Base-by-base conservation (phyloP, 2,797 vertebrate genomes). In the Sebastes oblongus region DNA sequence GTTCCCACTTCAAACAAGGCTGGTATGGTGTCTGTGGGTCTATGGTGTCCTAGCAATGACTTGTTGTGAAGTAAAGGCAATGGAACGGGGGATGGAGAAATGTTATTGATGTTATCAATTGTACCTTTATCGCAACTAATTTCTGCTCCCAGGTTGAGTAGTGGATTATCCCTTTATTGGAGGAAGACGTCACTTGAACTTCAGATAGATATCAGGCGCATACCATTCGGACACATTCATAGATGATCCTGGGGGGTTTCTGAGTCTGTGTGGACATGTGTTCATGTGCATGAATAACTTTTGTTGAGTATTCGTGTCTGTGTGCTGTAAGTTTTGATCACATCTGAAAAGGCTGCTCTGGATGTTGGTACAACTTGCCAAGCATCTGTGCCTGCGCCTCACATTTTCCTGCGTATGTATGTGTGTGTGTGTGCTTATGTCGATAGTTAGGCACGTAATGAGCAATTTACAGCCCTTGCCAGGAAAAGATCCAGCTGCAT, bases 381-480 rank as follows among this genome's bases (percentile, higher is more conserved):
- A 77, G 62, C 59, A 80, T 83, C 72, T 86, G 74, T 66, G 75
- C 60, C 56, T 59, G 73, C 4, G 4, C 54, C 25, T 83, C 73
- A 69, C n/a, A 36, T 78, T 77, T 82, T 55, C 66, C 66, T 59
- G 70, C 22, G 14, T 29, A 2, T 55, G 77, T 71, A 50, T 50
- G 50, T 39, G 22, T 39, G 20, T 67, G 70, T 65, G 62, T 69
- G 67, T 11, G 65, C 16, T 77, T 22, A 46, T 72, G 79, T 78
- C 3, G 65, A 88, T 65, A 68, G 70, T 87, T 82, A 72, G 68
- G 72, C 86, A 78, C 79, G 82, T 81, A 88, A 86, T 86, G 76
- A 92, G 72, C 79, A 87, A 90, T 90, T 83, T 83, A 32, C 32
- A 67, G 58, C 27, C 60, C 6, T 61, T 85, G 84, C 86, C 82